phyloP scores from a whole-genome alignment of 2,888 invertebrate species.

The Cheilosia vulpina region DNA sequence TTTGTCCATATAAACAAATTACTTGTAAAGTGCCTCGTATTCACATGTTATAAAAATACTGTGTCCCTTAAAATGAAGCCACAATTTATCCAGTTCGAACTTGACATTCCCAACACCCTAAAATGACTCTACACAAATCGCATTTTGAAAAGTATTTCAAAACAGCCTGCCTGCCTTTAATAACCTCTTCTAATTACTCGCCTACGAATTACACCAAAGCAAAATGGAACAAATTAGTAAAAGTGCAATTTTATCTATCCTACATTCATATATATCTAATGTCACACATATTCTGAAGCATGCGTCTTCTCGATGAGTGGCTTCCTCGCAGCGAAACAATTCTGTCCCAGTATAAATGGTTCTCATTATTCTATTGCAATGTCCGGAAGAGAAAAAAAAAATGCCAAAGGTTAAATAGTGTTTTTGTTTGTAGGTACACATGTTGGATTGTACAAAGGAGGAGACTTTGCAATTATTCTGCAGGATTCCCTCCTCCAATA shows the following conservation, averaged over 20 bases:
- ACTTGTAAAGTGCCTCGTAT: too few species aligned
- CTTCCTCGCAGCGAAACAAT: constrained; percentile 21
- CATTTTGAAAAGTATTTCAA: neutral
- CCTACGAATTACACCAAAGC: constrained; percentile 25
- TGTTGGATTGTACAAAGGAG: constrained; percentile 58
- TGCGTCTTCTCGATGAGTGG: constrained; percentile 1
- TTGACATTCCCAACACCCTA: too few species aligned
- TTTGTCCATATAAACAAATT: too few species aligned
- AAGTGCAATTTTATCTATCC: constrained; percentile 27
- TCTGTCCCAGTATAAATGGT: constrained; percentile 43
- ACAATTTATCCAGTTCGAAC: too few species aligned
- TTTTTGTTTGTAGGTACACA: constrained; percentile 45
- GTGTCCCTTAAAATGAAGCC: too few species aligned
- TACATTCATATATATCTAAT: constrained; percentile 8
- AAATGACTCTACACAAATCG: neutral
- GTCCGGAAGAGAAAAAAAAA: constrained; percentile 24
- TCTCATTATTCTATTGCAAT: constrained; percentile 49
- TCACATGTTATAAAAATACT: too few species aligned
- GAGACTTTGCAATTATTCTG: constrained; percentile 69
- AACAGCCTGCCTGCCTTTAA: neutral
- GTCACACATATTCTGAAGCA: constrained; percentile 40
- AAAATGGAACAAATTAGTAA: constrained; percentile 59
- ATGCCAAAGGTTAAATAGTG: constrained; percentile 66
- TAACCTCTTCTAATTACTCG: constrained; percentile 11
- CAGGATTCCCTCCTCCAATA: constrained; percentile 66